Evolutionary conservation across 2,797 vertebrate genomes (phyloP).

Genomic region (Phaenicophaeus curvirostris): DNA sequence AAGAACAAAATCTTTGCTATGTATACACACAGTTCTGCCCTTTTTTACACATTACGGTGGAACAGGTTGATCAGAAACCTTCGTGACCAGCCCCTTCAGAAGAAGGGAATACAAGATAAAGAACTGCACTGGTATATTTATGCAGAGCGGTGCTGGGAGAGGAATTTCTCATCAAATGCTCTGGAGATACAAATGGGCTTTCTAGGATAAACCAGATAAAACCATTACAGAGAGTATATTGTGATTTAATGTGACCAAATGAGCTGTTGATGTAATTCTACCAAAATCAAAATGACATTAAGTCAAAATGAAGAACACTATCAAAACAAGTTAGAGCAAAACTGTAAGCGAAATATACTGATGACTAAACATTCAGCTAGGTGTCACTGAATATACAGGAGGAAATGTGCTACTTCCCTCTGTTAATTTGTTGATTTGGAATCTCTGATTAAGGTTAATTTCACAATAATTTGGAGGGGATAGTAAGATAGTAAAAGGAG

Average conservation of each 20-base stretch:
- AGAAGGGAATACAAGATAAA: neutral
- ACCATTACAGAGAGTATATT: neutral
- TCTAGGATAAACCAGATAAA: neutral
- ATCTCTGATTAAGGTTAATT: neutral
- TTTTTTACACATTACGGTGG: neutral
- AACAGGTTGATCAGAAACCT: neutral
- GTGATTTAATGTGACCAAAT: neutral
- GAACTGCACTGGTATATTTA: neutral
- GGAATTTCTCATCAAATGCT: neutral
- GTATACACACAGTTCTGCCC: neutral
- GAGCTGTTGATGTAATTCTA: neutral
- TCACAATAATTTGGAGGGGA: neutral
- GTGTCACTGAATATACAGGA: neutral
- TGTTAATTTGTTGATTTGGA: neutral
- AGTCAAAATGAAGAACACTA: slow-evolving; percentile 3
- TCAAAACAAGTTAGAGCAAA: neutral
- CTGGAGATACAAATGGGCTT: neutral
- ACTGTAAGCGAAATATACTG: neutral
- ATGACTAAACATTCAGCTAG: neutral
- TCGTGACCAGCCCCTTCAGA: neutral
- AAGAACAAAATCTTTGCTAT: neutral
- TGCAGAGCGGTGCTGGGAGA: neutral
- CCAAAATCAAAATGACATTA: neutral
- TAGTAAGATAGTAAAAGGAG: neutral
- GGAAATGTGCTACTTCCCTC: neutral